phyloP scores from a whole-genome alignment of 30 jellyfish, hydroid and myxozoan species.

The Catostylus mosaicus region DNA sequence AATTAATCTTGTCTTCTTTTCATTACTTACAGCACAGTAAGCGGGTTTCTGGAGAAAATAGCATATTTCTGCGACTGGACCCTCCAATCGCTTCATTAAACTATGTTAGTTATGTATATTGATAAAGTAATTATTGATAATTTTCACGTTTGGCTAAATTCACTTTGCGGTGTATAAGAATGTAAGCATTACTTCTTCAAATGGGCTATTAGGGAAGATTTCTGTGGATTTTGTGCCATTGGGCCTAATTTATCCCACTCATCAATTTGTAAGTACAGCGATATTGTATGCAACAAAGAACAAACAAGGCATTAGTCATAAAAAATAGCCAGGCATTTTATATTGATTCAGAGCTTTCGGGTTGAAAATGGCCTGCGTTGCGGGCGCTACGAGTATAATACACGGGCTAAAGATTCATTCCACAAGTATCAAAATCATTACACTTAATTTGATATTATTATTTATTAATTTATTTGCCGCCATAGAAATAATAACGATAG shows the following conservation, averaged over 20 bases:
- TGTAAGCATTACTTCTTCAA: neutral
- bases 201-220: slow-evolving; percentile 22
- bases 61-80: slow-evolving; percentile 36
- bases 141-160: slow-evolving; percentile 33
- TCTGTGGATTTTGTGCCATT: slow-evolving; percentile 19
- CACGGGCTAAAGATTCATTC: too few species aligned
- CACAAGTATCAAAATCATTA: too few species aligned
- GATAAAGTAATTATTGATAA: slow-evolving; percentile 30
- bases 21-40: slow-evolving; percentile 29
- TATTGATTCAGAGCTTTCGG: too few species aligned
- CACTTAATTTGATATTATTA: too few species aligned
- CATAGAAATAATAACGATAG: too few species aligned
- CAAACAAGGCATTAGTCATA: neutral
- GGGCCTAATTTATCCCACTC: slow-evolving; percentile 24
- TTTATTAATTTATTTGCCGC: too few species aligned
- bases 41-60: slow-evolving; percentile 36
- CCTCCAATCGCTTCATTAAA: slow-evolving; percentile 26
- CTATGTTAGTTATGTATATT: slow-evolving; percentile 5
- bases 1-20: slow-evolving; percentile 13
- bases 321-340: neutral
- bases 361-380: too few species aligned
- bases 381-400: too few species aligned
- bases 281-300: neutral
- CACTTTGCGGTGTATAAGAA: slow-evolving; percentile 28
- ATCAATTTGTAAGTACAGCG: neutral